phyloP scores from a whole-genome alignment of 2,888 invertebrate genomes.

The Cataglyphis rosenhaueri region DNA sequence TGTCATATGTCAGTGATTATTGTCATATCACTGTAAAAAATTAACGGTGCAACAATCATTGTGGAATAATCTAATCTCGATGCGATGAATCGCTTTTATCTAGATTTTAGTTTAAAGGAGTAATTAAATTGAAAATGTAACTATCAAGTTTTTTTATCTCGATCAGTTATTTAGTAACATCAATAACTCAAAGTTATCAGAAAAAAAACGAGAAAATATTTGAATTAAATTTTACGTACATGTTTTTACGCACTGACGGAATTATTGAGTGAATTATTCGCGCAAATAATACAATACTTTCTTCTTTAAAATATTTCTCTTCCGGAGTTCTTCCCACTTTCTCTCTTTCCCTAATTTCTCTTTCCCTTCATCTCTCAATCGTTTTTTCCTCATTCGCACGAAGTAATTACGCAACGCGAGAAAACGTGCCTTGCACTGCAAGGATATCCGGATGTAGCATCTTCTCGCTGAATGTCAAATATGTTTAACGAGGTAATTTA shows the following conservation, averaged over 20 bases:
- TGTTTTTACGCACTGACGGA: background rate
- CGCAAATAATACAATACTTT: background rate
- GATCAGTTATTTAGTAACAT: slow-evolving; percentile 18
- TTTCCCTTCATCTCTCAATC: background rate
- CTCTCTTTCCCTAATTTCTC: background rate
- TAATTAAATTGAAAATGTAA: background rate
- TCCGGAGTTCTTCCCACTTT: background rate
- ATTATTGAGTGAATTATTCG: slow-evolving; percentile 14
- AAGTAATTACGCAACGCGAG: slow-evolving; percentile 34
- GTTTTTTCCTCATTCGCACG: background rate
- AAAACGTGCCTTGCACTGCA: slow-evolving; percentile 31
- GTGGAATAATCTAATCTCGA: slow-evolving; percentile 36
- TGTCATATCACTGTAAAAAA: background rate
- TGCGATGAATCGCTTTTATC: background rate
- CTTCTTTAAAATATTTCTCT: background rate
- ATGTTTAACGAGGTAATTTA: slow-evolving; percentile 43
- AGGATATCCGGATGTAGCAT: slow-evolving; percentile 44
- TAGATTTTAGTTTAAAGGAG: background rate
- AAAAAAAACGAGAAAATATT: slow-evolving; percentile 20
- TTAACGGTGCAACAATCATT: background rate
- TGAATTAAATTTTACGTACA: slow-evolving; percentile 32
- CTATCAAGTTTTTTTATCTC: background rate
- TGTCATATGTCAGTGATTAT: background rate
- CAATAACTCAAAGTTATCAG: background rate
- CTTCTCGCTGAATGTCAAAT: slow-evolving; percentile 33